Conservation (phyloP, 2,797 vertebrate genomes). For the Florisuga fusca region DNA sequence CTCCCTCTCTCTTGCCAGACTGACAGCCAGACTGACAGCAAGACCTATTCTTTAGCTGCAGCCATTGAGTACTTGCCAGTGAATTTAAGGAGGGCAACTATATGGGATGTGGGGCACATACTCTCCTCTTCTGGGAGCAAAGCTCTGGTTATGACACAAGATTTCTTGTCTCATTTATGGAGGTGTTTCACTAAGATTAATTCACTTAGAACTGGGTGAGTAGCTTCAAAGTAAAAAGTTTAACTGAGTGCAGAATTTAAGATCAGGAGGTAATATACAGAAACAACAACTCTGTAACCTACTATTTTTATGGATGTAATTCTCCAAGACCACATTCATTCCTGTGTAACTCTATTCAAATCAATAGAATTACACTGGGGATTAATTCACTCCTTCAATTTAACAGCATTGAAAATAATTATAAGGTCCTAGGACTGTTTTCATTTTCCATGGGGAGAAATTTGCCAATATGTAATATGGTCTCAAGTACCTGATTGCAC, state of each 20-base stretch:
- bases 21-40: accelerated
- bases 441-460: conserved; percentile 72
- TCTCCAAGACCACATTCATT: background rate
- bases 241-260: background rate
- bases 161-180: background rate
- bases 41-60: accelerated
- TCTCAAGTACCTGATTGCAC: conserved; percentile 59
- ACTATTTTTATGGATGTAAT: conserved; percentile 36
- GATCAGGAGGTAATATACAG: conserved; percentile 30
- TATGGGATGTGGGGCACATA: background rate
- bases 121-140: background rate
- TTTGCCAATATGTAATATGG: conserved; percentile 62
- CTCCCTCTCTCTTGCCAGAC: background rate
- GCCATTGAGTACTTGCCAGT: background rate
- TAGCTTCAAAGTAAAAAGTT: background rate
- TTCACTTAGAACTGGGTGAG: background rate
- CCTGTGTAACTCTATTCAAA: background rate
- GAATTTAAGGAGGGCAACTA: background rate
- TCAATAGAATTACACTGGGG: conserved; percentile 20
- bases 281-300: conserved; percentile 47
- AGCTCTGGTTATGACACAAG: background rate
- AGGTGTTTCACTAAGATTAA: background rate
- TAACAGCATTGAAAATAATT: conserved; percentile 68
- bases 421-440: conserved; percentile 48
- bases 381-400: conserved; percentile 70